Conservation (phyloP, 2,113 vertebrate species). For the Dascyllus trimaculatus region DNA sequence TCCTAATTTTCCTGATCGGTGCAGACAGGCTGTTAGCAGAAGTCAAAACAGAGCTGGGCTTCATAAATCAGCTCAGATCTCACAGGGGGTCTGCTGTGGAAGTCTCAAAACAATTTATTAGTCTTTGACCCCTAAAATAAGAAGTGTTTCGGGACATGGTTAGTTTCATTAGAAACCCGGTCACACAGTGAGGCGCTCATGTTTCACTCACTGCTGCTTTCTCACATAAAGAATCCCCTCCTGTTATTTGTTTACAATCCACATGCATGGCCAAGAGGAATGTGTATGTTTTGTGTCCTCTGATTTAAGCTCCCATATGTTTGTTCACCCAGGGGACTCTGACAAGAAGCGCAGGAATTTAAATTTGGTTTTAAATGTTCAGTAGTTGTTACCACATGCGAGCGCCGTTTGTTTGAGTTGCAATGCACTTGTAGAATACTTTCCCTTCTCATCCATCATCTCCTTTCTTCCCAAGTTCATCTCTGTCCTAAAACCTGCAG, state of each 20-base stretch:
- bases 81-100: constrained; percentile 45
- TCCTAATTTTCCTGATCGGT: constrained; percentile 28
- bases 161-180: constrained; percentile 55
- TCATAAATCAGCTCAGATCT: constrained; percentile 50
- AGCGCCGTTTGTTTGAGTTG: constrained; percentile 66
- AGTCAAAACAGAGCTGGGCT: constrained; percentile 46
- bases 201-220: constrained; percentile 27
- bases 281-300: constrained; percentile 61
- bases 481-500: constrained; percentile 45
- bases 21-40: constrained; percentile 17
- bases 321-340: constrained; percentile 46
- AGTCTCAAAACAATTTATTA: constrained; percentile 44
- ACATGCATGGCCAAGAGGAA: constrained; percentile 41
- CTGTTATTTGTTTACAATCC: constrained; percentile 67
- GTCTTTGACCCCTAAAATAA: constrained; percentile 56
- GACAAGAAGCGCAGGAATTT: constrained; percentile 69
- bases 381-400: constrained; percentile 80
- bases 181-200: constrained; percentile 35
- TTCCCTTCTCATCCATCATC: constrained; percentile 71
- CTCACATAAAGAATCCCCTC: constrained; percentile 23
- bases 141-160: constrained; percentile 34
- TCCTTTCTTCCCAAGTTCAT: constrained; percentile 40
- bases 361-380: constrained; percentile 74
- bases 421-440: constrained; percentile 42
- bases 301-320: constrained; percentile 63